Base-by-base conservation (phyloP, 1,140 invertebrate genomes). In the Pectinophora gossypiella region DNA sequence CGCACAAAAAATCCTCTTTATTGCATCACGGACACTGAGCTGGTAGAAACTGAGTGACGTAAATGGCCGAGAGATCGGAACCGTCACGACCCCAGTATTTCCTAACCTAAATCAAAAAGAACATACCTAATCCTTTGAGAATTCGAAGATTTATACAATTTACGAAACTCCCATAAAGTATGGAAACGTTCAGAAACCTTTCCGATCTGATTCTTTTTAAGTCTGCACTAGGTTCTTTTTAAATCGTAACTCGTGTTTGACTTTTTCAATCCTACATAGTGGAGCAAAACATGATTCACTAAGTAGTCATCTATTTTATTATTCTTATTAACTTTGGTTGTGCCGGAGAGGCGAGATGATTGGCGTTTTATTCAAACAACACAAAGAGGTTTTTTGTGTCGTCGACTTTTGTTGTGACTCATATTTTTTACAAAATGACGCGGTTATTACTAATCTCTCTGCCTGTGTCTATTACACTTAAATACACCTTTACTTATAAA, bases 351-450 rank as follows among this genome's bases (percentile, higher is more conserved):
- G 64, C 50, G 48, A 55, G 59, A 64, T 72, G 76, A 73, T 74
- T 69, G 58, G 67, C 66, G 49, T 59, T 70, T 61, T 71, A 59
- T 58, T 56, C 61, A 32, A 1, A 32, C 27, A 54, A 58, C 59
- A 56, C 56, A 61, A 68, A 61, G 61, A 32, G 56, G 67, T 65
- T 61, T 62, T 68, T 74, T 72, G 65, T 64, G 54, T 59, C 52
- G 52, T 43, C 56, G 56, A 66, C 27, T 64, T 56, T 70, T 69
- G 60, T 52, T 52, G 38, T 77, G 69, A 80, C 59, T 75, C 69
- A 75, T 40, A 53, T 48, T 59, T 72, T 74, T 68, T 69, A 43
- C 40, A 35, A n/a, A n/a, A n/a, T n/a, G n/a, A n/a, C n/a, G n/a
- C n/a, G n/a, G n/a, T n/a, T n/a, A n/a, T n/a, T n/a, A n/a, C n/a